A percentile compares a stretch with the other conserved stretches of the same genome.
Evolutionary conservation across 2,113 vertebrate species (phyloP).

Genomic region (Hippoglossus stenolepis): DNA sequence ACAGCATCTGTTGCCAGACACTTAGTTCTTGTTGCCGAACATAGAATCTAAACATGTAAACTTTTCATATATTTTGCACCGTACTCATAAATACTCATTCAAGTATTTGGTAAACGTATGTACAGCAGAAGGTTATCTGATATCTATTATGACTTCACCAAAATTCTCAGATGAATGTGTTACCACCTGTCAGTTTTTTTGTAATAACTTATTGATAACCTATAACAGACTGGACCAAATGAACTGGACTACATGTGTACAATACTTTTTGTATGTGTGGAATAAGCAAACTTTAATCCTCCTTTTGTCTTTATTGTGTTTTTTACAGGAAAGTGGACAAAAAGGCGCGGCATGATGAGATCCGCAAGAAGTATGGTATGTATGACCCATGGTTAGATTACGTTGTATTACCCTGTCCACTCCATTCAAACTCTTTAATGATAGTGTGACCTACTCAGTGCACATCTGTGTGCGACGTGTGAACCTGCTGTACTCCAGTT

Average conservation of each 20-base stretch:
- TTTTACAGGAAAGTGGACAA: slow-evolving; percentile 84
- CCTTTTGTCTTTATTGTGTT: background rate
- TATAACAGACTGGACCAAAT: background rate
- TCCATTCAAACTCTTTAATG: background rate
- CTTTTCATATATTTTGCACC: too few species aligned
- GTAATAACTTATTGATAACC: too few species aligned
- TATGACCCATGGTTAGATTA: slow-evolving; percentile 3
- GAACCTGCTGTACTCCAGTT: background rate
- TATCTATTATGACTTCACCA: background rate
- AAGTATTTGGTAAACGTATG: too few species aligned
- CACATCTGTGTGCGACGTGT: background rate
- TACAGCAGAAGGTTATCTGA: too few species aligned
- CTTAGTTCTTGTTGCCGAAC: too few species aligned
- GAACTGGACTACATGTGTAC: background rate
- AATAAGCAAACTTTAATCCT: background rate
- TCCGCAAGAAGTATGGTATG: slow-evolving; percentile 91
- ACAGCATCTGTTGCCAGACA: too few species aligned
- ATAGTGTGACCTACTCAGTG: background rate
- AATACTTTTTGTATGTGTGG: background rate
- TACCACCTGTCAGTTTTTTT: background rate
- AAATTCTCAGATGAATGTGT: background rate
- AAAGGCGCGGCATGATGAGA: slow-evolving; percentile 85
- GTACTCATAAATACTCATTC: too few species aligned
- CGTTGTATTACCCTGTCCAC: background rate
- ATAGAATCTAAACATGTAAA: too few species aligned